Base-by-base conservation (phyloP, 2,888 invertebrate genomes). In the Papilio demoleus region DNA sequence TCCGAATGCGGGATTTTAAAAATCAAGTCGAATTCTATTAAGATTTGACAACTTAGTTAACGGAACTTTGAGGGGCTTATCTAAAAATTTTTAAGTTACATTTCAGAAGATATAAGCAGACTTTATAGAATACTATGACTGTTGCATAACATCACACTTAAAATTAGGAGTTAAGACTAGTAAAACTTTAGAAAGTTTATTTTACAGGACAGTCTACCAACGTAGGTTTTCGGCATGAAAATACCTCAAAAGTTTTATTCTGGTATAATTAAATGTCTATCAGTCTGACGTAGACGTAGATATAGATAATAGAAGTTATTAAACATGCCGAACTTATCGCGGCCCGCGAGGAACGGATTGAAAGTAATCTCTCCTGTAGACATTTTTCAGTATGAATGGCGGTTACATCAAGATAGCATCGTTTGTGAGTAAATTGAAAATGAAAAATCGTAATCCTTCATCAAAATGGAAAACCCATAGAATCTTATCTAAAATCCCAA, bases 281-380 rank as follows among this genome's bases (percentile, higher is more conserved):
- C 76, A 79, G 78, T 79, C 78, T 75, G 74, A 80, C 77, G 79
- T 75, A 81, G 82, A 83, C 77, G 78, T 74, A 82, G 82, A 83
- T 80, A 82, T 81, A 85, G 85, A 88, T 87, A 88, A 88, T 83
- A 82, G 83, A 84, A 75, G 81, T 87, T 86, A 85, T 88, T 86
- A 86, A 86, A 86, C 83, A 83, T 88, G 87, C 87, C 88, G 83
- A 88, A 87, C 85, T 83, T 84, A 80, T 81, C 74, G 74, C 77
- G 74, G 79, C 75, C 4, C 6, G 68, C 74, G 65, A 77, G 72
- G 81, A 86, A 87, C 81, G 85, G 86, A 88, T 88, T 86, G 85
- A 79, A 82, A 82, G 81, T 88, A 88, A 87, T 87, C 86, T 84
- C 83, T 83, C 81, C 76, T 74, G 82, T 76, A 84, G 86, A 83